Percentiles rank a stretch among this genome's conserved stretches.
phyloP scores from a whole-genome alignment of 2,888 invertebrate genomes.

The Rhodophaea formosa region DNA sequence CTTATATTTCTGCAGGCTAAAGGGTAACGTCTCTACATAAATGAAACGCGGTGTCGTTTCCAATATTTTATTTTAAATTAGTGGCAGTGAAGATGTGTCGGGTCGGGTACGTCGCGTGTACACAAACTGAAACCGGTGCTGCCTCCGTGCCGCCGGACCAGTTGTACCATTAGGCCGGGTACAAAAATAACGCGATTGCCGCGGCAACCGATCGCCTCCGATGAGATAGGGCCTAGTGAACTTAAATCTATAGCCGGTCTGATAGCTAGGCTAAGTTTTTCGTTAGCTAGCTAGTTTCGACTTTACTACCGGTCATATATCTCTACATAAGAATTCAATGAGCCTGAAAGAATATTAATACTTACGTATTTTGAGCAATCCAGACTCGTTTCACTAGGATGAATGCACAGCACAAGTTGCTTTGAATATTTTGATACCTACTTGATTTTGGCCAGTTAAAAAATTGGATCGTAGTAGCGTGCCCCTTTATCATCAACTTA shows the following conservation, averaged over 20 bases:
- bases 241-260: conserved; percentile 8
- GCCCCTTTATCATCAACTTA: too few species aligned
- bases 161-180: too few species aligned
- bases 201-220: conserved; percentile 18
- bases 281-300: not conserved
- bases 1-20: too few species aligned
- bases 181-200: conserved; percentile 52
- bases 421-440: too few species aligned
- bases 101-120: conserved; percentile 63
- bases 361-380: too few species aligned
- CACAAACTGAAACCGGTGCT: conserved; percentile 65
- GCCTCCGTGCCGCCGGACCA: conserved; percentile 55
- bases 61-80: conserved; percentile 81
- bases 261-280: conserved; percentile 16
- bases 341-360: too few species aligned
- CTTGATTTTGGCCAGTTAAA: too few species aligned
- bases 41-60: conserved; percentile 51
- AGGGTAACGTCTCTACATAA: not conserved
- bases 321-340: too few species aligned
- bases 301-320: too few species aligned
- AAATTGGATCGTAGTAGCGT: too few species aligned
- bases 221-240: conserved; percentile 10
- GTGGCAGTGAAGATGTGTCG: conserved; percentile 79
- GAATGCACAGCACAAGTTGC: too few species aligned
- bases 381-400: too few species aligned